phyloP scores from a whole-genome alignment of 1,140 invertebrate species.

The Caerostris darwini region DNA sequence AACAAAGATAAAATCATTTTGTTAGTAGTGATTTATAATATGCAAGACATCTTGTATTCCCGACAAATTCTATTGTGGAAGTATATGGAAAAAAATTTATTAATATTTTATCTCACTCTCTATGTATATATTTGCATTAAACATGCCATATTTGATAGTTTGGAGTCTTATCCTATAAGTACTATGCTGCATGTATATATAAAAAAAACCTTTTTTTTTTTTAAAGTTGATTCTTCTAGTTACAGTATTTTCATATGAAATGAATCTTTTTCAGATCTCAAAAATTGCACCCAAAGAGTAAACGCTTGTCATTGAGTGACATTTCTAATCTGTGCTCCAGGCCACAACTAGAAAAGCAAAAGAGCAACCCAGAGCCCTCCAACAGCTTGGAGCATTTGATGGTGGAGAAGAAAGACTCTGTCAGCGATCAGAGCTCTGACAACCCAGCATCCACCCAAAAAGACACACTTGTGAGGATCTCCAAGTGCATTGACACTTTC shows the following conservation, averaged over 20 bases:
- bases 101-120: too few species aligned
- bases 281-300: background rate
- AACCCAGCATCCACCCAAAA: background rate
- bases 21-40: too few species aligned
- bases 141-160: too few species aligned
- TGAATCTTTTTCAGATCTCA: slow-evolving; percentile 36
- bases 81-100: too few species aligned
- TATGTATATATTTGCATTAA: too few species aligned
- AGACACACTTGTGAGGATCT: background rate
- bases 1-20: too few species aligned
- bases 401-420: background rate
- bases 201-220: background rate
- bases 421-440: slow-evolving; percentile 18
- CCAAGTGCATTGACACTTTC: background rate
- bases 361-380: background rate
- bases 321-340: background rate
- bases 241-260: background rate
- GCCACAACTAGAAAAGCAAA: background rate
- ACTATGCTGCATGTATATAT: too few species aligned
- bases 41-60: too few species aligned
- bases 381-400: background rate
- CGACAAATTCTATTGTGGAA: too few species aligned
- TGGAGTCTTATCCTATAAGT: too few species aligned
- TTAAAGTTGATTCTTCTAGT: background rate
- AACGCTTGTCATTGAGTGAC: slow-evolving; percentile 49